Base-by-base conservation (phyloP, 2,888 invertebrate genomes). In the Acronicta leporina region DNA sequence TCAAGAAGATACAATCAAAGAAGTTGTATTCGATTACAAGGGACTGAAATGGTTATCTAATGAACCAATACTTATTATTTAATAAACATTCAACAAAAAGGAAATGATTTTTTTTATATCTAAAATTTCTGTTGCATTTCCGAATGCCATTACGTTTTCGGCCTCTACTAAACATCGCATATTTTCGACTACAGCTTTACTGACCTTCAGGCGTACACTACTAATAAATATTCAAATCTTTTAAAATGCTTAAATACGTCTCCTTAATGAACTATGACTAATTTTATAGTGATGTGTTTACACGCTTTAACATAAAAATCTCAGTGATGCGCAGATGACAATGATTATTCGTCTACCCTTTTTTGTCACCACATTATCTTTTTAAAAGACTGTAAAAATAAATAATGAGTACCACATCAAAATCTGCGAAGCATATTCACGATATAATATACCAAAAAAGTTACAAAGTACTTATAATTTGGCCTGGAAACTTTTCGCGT, bases 191-290 rank as follows among this genome's bases (percentile, higher is more conserved):
- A 11, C 11, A 5, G 13, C 35, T 30, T 30, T 13, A 35, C 13
- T 35, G 35, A 35, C 35, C 35, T 35, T 35, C 35, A 35, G 35
- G 1, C 35, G 13, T 13, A 13, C 11, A 13, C 35, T 13, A 20
- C n/a, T 60, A 33, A 49, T 67, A 53, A 51, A 63, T 67, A 63
- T 67, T 40, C 52, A 57, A 40, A 57, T n/a, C 25, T 46, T 10
- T 30, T 30, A 45, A 11, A 11, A 33, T 30, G 30, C 5, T 62
- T 8, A 10, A 9, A 42, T 15, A 46, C 43, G 20, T 47, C 33
- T 38, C 14, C 10, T 42, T 33, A 56, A 45, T 25, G 13, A 16
- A 49, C 52, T 9, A 13, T 49, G 38, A 35, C 40, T 40, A 27
- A 14, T 52, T 45, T 33, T 43, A n/a, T 14, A 27, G 46, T 46